phyloP scores from a whole-genome alignment of 2,797 vertebrate species.

The Amblyraja radiata region DNA sequence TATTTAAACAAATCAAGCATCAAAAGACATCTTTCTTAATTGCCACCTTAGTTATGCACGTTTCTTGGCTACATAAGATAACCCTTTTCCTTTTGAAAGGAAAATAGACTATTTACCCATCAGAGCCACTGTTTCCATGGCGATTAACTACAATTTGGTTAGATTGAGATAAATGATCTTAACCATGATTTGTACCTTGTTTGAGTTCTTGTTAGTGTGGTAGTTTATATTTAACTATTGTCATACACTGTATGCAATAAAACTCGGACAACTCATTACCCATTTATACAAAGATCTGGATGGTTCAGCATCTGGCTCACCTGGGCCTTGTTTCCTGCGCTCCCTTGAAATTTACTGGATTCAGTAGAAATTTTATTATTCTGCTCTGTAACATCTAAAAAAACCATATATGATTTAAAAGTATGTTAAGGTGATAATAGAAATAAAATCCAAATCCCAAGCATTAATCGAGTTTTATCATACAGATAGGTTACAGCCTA shows the following conservation, averaged over 20 bases:
- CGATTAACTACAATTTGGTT: neutral
- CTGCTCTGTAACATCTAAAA: no score
- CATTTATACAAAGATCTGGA: no score
- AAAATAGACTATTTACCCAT: neutral
- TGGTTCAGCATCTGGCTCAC: no score
- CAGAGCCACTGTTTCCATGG: neutral
- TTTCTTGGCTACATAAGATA: neutral
- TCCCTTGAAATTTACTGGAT: no score
- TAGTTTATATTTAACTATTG: neutral
- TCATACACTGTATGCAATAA: neutral
- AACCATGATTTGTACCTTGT: neutral
- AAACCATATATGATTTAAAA: no score
- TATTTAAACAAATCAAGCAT: neutral
- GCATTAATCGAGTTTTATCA: no score
- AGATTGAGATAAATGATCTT: neutral
- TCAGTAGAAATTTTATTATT: no score
- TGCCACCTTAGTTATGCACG: conserved; percentile 6
- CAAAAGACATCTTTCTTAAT: neutral
- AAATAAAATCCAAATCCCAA: no score
- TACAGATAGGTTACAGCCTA: no score
- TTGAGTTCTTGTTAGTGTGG: neutral
- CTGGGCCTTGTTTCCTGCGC: no score
- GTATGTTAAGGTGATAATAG: no score
- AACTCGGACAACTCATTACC: no score
- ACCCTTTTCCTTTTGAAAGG: neutral